Evolutionary conservation across 2,113 vertebrate genomes (phyloP), one percentile per base, ranked within the genome.

Genomic region (Vombatus ursinus): DNA sequence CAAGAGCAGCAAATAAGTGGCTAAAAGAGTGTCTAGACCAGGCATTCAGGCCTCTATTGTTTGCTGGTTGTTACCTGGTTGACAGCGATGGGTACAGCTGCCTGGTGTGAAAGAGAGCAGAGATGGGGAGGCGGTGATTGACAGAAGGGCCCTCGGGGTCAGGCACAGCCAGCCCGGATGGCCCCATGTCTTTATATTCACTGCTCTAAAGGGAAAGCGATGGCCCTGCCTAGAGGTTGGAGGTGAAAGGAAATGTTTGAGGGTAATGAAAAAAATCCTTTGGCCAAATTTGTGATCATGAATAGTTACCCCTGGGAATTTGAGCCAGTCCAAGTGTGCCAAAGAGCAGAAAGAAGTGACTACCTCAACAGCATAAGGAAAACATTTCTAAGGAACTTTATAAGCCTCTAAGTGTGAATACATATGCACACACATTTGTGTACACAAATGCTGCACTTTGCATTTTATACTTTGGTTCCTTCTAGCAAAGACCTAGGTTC

Each of bases 1-100:
- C 99, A 99, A 99, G 99, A 99, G 98, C 99, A 99, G 99, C 99
- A 99, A 99, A 99, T 99, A 99, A 99, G 99, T 99, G 99, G 99
- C 99, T 99, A 99, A 99, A 99, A 99, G 99, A 99, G 99, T 99
- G 99, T 99, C 99, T 99, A 99, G 99, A 99, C 99, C 99, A 98
- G 98, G 98, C 99, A 99, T 99, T 99, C 99, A 99, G 99, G 98
- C 99, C 98, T 98, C 99, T 98, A 99, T 99, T 99, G 99, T 99
- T 98, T 99, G 98, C 98, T 97, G 98, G 99, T 99, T 99, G 99
- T 99, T 99, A 99, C 99, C 99, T 99, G 99, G 99, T 99, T 99
- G 99, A 99, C 99, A 99, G 99, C 98, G 98, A 99, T 99, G 99
- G 98, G 99, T 99, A 99, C 99, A 99, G 99, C 99, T 99, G 99